These are phyloP conservation scores for Chascanopsetta lugubris DNA, from an alignment of 2,113 vertebrate genomes.

Conservation along the genomic window DNA sequence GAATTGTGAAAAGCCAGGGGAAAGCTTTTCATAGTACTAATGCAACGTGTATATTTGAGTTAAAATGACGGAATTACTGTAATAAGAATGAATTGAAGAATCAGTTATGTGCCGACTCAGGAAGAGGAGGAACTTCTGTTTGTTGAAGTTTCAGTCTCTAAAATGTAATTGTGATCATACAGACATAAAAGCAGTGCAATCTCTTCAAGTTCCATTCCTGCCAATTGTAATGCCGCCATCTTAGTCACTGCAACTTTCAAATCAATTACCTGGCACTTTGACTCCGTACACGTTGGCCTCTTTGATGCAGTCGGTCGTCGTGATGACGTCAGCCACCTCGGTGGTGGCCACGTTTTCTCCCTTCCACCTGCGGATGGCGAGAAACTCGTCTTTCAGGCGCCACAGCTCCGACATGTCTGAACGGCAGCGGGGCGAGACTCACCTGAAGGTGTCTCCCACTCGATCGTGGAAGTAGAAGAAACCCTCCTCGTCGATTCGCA, in stretches of 20 bases:
- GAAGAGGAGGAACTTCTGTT: too few relatives aligned
- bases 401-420: not conserved
- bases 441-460: constrained; percentile 89
- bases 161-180: too few relatives aligned
- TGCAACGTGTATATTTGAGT: too few relatives aligned
- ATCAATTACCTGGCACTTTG: constrained; percentile 82
- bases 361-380: constrained; percentile 83
- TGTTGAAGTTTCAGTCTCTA: not conserved
- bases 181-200: too few relatives aligned
- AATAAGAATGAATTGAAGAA: too few relatives aligned
- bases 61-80: too few relatives aligned
- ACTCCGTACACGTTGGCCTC: constrained; percentile 88
- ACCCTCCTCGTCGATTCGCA: constrained; percentile 76
- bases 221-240: too few relatives aligned
- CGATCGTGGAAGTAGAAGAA: constrained; percentile 88
- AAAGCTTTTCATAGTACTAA: too few relatives aligned
- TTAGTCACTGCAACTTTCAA: too few relatives aligned
- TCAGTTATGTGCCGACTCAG: too few relatives aligned
- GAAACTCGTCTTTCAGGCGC: not conserved
- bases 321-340: constrained; percentile 83
- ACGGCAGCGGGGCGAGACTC: not conserved
- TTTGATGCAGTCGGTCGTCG: constrained; percentile 73
- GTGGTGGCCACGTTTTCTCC: constrained; percentile 90
- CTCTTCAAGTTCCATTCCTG: too few relatives aligned
- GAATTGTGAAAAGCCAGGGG: too few relatives aligned